Percentiles rank a stretch among this genome's conserved stretches.
These are phyloP conservation scores for Synanthedon myopaeformis DNA, from an alignment of 2,888 invertebrate species.

Conservation along the genomic window DNA sequence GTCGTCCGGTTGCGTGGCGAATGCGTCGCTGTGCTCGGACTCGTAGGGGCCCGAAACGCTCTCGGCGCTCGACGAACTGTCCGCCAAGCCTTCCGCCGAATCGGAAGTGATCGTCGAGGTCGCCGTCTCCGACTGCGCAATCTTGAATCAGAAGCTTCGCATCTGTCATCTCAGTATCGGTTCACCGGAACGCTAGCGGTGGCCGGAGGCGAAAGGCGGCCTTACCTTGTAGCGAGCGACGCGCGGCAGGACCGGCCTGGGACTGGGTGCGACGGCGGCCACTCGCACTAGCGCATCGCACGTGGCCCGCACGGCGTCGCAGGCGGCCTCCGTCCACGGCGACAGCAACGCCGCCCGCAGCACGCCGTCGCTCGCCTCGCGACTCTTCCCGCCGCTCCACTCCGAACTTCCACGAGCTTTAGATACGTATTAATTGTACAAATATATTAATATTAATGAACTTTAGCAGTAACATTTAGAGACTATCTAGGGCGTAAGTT, in stretches of 20 bases:
- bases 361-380: conserved; percentile 12
- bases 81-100: conserved; percentile 33
- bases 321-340: conserved; percentile 12
- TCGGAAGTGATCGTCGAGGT: too few relatives aligned
- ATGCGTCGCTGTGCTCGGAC: conserved; percentile 57
- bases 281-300: conserved; percentile 70
- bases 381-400: too few relatives aligned
- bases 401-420: too few relatives aligned
- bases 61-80: conserved; percentile 50
- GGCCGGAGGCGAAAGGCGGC: too few relatives aligned
- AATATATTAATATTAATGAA: too few relatives aligned
- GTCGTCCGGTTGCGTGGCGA: conserved; percentile 66
- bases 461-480: too few relatives aligned
- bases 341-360: conserved; percentile 28
- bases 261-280: conserved; percentile 60
- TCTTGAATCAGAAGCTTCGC: not conserved
- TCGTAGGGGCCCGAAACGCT: conserved; percentile 43
- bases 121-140: too few relatives aligned
- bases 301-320: conserved; percentile 43
- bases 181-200: not conserved
- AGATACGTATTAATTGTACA: too few relatives aligned
- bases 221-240: conserved; percentile 62
- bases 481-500: too few relatives aligned
- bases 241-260: conserved; percentile 63
- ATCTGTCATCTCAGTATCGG: too few relatives aligned